Base-by-base conservation (phyloP, 2,888 invertebrate genomes). In the Aspidapion aeneum region DNA sequence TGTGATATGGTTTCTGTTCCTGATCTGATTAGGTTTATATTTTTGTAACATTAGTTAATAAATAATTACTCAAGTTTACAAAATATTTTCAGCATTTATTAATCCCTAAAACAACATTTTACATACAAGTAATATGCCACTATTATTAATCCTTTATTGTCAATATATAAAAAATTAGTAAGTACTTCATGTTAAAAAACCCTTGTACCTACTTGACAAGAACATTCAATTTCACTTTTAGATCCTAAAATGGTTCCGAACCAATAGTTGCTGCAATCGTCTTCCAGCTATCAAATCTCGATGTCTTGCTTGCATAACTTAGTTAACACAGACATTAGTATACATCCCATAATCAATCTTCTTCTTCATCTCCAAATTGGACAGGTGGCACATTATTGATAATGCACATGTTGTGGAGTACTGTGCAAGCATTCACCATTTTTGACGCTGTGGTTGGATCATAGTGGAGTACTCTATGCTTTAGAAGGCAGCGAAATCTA, bases 381-480 rank as follows among this genome's bases (percentile, higher is more conserved):
- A n/a, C n/a, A n/a, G n/a, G n/a, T n/a, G n/a, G n/a, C n/a, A n/a
- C n/a, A n/a, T n/a, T n/a, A n/a, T n/a, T n/a, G n/a, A n/a, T n/a
- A n/a, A n/a, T 52, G 3, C 52, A 52, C 52, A 52, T 52, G 18
- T 52, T 52, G 16, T 52, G 52, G 17, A 52, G 18, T n/a, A 52
- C 52, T 52, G 52, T 52, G 52, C 52, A 52, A 52, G 52, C 52
- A 52, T 52, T 63, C 3, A 62, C 58, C 49, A 66, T 63, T 60
- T 59, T 58, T 1, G 55, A 55, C 21, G 62, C 59, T 19, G 52
- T 65, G 20, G 35, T 19, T 52, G 66, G 64, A 12, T 12, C n/a
- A 22, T 66, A 66, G 59, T 66, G 64, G 12, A 61, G 54, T n/a
- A 62, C 64, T 50, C 64, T 64, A 57, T 66, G 64, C 22, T 65